Percentiles rank a stretch among this genome's conserved stretches.
Evolutionary conservation across 2,113 vertebrate species (phyloP).

Genomic region (Megaceryle maxima): DNA sequence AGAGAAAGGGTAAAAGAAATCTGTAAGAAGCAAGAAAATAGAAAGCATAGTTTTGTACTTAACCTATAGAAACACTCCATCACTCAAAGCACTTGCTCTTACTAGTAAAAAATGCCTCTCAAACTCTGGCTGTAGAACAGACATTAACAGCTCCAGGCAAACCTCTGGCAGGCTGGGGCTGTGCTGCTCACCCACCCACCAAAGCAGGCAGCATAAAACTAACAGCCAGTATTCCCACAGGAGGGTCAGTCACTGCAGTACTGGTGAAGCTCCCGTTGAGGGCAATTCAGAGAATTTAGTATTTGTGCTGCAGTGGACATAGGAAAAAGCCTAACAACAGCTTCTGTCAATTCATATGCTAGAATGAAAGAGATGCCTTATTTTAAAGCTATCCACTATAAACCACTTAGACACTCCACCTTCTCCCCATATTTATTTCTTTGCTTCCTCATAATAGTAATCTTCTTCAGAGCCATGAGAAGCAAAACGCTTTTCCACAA

Average conservation of each 20-base stretch:
- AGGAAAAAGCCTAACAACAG: not conserved
- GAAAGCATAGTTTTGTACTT: not conserved
- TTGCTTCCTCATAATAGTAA: not conserved
- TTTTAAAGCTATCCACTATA: not conserved
- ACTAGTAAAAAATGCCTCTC: not conserved
- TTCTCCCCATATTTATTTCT: not conserved
- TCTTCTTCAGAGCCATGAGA: not conserved
- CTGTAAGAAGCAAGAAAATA: not conserved
- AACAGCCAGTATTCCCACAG: not conserved
- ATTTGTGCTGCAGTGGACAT: not conserved
- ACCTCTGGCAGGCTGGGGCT: not conserved
- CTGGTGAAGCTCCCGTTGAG: not conserved
- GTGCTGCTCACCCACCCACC: not conserved
- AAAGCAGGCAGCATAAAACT: not conserved
- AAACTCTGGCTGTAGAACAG: not conserved
- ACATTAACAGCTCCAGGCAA: not conserved
- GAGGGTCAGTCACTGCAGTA: not conserved
- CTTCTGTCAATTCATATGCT: not conserved
- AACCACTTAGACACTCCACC: not conserved
- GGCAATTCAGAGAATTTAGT: not conserved
- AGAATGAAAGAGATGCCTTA: not conserved
- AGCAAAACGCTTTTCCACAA: not conserved
- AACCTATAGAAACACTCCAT: not conserved
- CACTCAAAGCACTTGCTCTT: not conserved
- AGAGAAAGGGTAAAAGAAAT: not conserved